phyloP scores from a whole-genome alignment of 2,797 vertebrate species.

The Cyprinella venusta region DNA sequence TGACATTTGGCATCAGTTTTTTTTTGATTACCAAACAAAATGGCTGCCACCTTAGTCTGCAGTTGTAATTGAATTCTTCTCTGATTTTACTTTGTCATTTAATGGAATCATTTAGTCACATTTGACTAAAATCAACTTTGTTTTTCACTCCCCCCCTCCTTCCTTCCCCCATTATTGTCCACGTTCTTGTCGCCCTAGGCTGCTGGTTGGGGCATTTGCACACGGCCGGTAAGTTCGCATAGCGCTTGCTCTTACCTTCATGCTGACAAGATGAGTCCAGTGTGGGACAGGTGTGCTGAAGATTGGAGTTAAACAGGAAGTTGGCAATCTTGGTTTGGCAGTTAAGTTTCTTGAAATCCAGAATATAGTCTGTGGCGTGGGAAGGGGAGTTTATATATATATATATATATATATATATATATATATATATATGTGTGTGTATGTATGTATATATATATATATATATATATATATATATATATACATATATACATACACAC shows the following conservation, averaged over 20 bases:
- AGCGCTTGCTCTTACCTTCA: conserved; percentile 6
- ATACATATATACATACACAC: too few relatives aligned
- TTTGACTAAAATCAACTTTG: conserved; percentile 28
- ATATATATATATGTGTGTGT: too few relatives aligned
- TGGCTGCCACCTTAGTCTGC: conserved; percentile 39
- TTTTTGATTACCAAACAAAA: conserved; percentile 41
- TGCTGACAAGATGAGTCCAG: neutral
- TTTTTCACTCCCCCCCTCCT: conserved; percentile 4
- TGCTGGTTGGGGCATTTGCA: conserved; percentile 61
- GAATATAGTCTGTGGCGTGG: neutral
- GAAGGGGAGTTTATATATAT: too few relatives aligned
- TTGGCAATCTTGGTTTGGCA: neutral
- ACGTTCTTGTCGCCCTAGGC: conserved; percentile 49
- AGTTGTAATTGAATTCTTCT: conserved; percentile 22
- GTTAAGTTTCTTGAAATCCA: neutral
- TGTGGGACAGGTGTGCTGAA: conserved; percentile 25
- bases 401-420: too few relatives aligned
- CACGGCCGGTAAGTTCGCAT: conserved; percentile 58
- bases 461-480: too few relatives aligned
- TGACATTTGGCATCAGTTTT: conserved; percentile 5
- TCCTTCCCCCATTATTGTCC: conserved; percentile 14
- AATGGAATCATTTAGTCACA: neutral
- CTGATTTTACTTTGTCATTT: neutral
- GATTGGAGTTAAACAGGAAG: conserved; percentile 5
- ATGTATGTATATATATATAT: too few relatives aligned